phyloP scores from a whole-genome alignment of 2,888 invertebrate genomes.

The Ditula angustiorana region DNA sequence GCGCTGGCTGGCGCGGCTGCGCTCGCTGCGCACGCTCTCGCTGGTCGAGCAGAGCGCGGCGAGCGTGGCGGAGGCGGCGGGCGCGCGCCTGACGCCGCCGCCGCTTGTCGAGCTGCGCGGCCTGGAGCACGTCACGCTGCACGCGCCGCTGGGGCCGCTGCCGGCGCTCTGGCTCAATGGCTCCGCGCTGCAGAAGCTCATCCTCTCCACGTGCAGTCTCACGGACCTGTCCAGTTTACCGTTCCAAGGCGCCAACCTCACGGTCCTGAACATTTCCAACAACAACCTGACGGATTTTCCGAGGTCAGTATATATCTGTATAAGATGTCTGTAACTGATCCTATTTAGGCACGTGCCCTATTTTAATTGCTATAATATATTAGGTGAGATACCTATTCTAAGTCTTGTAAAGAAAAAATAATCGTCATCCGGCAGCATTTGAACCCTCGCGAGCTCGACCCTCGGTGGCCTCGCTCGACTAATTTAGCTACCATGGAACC shows the following conservation, averaged over 20 bases:
- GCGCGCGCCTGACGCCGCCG: background rate
- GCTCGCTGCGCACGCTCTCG: background rate
- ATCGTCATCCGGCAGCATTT: too few species aligned
- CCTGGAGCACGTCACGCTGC: background rate
- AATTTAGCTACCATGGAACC: too few species aligned
- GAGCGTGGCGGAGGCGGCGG: background rate
- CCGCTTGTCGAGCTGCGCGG: background rate
- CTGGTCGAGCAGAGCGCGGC: background rate
- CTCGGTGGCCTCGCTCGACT: too few species aligned
- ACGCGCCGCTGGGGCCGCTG: background rate
- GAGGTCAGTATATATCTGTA: constrained; percentile 14
- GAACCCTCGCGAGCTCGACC: too few species aligned
- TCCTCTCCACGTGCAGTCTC: constrained; percentile 1
- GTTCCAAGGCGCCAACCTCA: constrained; percentile 4
- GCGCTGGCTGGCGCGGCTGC: constrained; percentile 36
- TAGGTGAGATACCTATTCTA: too few species aligned
- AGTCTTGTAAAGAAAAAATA: too few species aligned
- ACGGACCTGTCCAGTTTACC: background rate
- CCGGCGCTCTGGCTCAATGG: constrained; percentile 4
- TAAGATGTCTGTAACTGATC: too few species aligned
- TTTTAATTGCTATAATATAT: too few species aligned
- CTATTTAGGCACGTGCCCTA: too few species aligned
- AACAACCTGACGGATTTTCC: constrained; percentile 20
- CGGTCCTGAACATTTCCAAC: background rate
- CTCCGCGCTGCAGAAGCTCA: background rate